A percentile compares a stretch with the other conserved stretches of the same genome.
phyloP scores from a whole-genome alignment of 2,888 invertebrate genomes.

The Arrhopalites spinosus region DNA sequence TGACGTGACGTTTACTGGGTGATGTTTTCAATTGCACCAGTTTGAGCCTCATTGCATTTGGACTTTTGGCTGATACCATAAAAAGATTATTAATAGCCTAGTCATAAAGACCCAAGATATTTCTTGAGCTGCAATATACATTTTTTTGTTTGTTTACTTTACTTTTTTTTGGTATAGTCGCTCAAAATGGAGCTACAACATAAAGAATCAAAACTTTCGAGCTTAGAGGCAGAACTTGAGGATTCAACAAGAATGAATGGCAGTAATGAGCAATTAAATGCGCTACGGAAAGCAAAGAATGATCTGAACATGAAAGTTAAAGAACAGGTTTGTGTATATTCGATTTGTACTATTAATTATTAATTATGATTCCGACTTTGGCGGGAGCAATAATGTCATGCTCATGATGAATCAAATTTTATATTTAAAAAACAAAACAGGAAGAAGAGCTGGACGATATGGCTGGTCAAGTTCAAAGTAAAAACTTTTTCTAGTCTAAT shows the following conservation, averaged over 20 bases:
- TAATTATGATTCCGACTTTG: too few species aligned
- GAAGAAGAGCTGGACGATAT: conserved; percentile 96
- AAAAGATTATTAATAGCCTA: conserved; percentile 15
- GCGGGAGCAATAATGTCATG: too few species aligned
- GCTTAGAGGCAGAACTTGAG: conserved; percentile 80
- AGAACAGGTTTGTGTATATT: conserved; percentile 58
- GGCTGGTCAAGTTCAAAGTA: conserved; percentile 83
- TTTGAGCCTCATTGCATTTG: not conserved
- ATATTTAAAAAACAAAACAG: too few species aligned
- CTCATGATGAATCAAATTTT: not conserved
- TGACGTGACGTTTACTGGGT: not conserved
- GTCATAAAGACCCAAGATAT: not conserved
- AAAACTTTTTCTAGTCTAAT: too few species aligned
- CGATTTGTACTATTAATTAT: too few species aligned
- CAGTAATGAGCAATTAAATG: conserved; percentile 83
- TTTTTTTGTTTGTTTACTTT: conserved; percentile 18
- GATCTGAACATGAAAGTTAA: conserved; percentile 84
- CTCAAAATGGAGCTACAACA: conserved; percentile 84
- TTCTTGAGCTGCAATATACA: conserved; percentile 5
- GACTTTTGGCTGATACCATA: conserved; percentile 1
- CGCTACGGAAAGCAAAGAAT: conserved; percentile 79
- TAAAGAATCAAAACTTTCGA: conserved; percentile 81
- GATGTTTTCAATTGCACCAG: conserved; percentile 7
- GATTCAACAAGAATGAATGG: conserved; percentile 79
- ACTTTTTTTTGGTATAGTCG: conserved; percentile 65